Percentiles rank a stretch among this genome's conserved stretches.
Evolutionary conservation across 2,888 invertebrate genomes (phyloP).

Genomic region (Aleiodes leptofemur): DNA sequence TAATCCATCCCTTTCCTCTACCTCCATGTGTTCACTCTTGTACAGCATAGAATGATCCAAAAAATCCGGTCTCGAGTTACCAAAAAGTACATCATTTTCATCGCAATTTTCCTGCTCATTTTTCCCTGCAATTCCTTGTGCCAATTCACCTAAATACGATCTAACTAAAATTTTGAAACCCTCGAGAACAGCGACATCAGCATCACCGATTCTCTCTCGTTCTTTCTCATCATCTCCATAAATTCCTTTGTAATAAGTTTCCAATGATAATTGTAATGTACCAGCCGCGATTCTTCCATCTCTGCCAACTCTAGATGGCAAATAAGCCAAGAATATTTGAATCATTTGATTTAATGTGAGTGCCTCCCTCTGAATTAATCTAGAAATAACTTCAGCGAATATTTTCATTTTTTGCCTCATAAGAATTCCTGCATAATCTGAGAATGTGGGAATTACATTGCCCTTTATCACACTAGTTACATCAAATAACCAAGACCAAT

Average conservation of each 20-base stretch:
- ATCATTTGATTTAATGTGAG: constrained; percentile 75
- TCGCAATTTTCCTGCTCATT: constrained; percentile 60
- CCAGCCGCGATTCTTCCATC: constrained; percentile 73
- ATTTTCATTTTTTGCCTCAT: constrained; percentile 76
- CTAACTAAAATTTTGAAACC: constrained; percentile 80
- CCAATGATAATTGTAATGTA: constrained; percentile 70
- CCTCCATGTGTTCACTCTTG: constrained; percentile 8
- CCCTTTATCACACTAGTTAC: constrained; percentile 71
- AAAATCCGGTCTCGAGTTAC: constrained; percentile 75
- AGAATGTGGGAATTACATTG: constrained; percentile 74
- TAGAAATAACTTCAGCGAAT: constrained; percentile 76
- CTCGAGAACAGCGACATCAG: constrained; percentile 75
- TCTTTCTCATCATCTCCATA: constrained; percentile 53
- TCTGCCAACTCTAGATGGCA: constrained; percentile 81
- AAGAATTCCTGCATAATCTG: constrained; percentile 77
- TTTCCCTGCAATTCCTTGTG: constrained; percentile 62
- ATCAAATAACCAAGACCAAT: constrained; percentile 78
- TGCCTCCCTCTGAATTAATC: constrained; percentile 74
- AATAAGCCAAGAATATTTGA: constrained; percentile 81
- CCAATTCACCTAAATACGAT: constrained; percentile 78
- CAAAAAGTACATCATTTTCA: constrained; percentile 69
- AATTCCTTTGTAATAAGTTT: constrained; percentile 63
- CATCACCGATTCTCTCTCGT: constrained; percentile 36
- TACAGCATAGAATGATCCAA: constrained; percentile 66
- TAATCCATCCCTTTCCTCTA: constrained; percentile 69